Conservation (phyloP, 30 jellyfish, hydroid and myxozoan genomes). For the Catostylus mosaicus region DNA sequence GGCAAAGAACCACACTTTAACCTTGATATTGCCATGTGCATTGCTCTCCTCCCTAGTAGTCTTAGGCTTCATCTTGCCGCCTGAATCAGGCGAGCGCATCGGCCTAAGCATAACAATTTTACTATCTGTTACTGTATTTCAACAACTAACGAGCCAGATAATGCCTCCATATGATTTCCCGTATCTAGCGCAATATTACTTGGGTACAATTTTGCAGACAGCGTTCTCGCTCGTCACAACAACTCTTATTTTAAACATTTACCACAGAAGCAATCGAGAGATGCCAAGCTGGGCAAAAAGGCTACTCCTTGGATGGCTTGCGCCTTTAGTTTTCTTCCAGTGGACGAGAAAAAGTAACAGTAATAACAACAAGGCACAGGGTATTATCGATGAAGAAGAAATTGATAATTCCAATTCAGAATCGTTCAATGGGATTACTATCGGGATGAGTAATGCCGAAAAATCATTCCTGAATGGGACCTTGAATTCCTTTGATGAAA, state of each 20-base stretch:
- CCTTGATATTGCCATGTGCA: conserved; percentile 80
- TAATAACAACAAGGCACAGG: background rate
- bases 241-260: conserved; percentile 64
- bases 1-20: conserved; percentile 65
- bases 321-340: conserved; percentile 72
- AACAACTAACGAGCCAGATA: conserved; percentile 78
- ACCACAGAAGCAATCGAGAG: conserved; percentile 73
- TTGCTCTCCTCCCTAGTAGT: conserved; percentile 70
- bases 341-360: conserved; percentile 29
- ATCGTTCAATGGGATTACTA: background rate
- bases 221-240: conserved; percentile 73
- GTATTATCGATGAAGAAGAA: background rate
- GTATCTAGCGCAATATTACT: conserved; percentile 77
- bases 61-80: conserved; percentile 81
- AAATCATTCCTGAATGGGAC: background rate
- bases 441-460: background rate
- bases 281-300: conserved; percentile 72
- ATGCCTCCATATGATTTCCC: conserved; percentile 91
- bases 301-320: conserved; percentile 71
- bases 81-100: conserved; percentile 84
- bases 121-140: conserved; percentile 85
- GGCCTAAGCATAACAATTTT: conserved; percentile 76
- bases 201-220: conserved; percentile 75
- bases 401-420: background rate
- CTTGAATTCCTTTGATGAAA: background rate